Evolutionary conservation across 2,797 vertebrate genomes (phyloP), one percentile per base, ranked within the genome.

Genomic region (Sebastolobus altivelis): DNA sequence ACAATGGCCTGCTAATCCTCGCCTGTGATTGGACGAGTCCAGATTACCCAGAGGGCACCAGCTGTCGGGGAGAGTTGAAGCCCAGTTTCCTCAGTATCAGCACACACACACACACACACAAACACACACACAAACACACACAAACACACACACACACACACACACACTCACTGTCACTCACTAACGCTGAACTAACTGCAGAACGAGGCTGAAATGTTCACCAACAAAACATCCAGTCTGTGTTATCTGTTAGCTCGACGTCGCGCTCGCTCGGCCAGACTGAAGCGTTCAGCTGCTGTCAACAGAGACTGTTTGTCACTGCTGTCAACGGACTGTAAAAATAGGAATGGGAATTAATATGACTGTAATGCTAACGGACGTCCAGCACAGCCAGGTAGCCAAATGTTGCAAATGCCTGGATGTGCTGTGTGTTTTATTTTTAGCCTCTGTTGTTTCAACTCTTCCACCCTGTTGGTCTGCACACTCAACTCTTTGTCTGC

Each of bases 41-140:
- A 95, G 95, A 96, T 96, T 95, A 95, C 95, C 94, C 93, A 93
- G 90, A 94, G 94, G 95, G 93, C 91, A 93, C 95, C 95, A 96
- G 95, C 95, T 96, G 95, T 95, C 93, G 67, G 87, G 73, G 90
- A 85, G 87, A 90, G 91, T 59, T 81, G 65, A 94, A 93, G 91
- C 91, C 93, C 88, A 94, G 89, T 94, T 94, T 94, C 85, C 88
- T 93, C 88, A 84, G 80, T 87, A 85, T 89, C 62, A 55, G 71
- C 52, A 46, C 89, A 20, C 73, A 71, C 63, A n/a, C 65, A 56
- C 73, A 62, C 60, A 52, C 38, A 40, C 37, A 38, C 38, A 40
- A 40, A n/a, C n/a, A n/a, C n/a, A n/a, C n/a, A n/a, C n/a, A n/a
- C n/a, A n/a, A 3, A 31, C 29, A 31, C 73, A 65, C 75, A 65